Evolutionary conservation across 2,113 vertebrate species (phyloP), one percentile per base, ranked within the genome.

Genomic region (Calyptomena viridis): DNA sequence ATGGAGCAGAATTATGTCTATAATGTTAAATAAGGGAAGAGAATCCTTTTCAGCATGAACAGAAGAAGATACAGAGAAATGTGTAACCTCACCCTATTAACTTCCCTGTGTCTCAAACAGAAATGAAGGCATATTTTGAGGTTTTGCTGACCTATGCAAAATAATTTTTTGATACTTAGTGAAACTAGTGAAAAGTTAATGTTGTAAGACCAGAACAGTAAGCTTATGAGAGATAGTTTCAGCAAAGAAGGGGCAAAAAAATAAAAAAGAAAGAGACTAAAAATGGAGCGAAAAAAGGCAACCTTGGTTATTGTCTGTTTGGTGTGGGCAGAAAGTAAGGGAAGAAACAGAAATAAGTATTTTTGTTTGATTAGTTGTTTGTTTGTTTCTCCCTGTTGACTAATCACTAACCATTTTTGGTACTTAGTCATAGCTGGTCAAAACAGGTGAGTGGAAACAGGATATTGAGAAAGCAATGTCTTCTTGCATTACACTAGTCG

Each of bases 231-330:
- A 83, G 53, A 63, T 4, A 60, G 8, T 28, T 87, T 72, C 31
- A 40, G n/a, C 20, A 19, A 88, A 52, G 22, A 49, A 19, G 9
- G 9, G 27, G 12, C 2, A 14, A 46, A 28, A 39, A 35, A 20
- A 8, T 2, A 20, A 12, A 21, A 28, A 11, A 8, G 3, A 25
- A 1, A 21, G 4, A 25, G 3, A 22, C 9, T 6, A 6, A 22
- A 69, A 72, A 81, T 14, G 0, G 5, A 18, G 8, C 2, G 27
- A 60, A 53, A 44, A 53, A 84, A 35, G 4, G 4, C 18, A 79
- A 35, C 7, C 12, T 86, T 59, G 14, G 11, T 67, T 58, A 47
- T 6, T 50, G 21, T 47, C 46, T 69, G 20, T 8, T 83, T 53
- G 14, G 3, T 66, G 11, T 50, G 33, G 33, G 30, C 14, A 77